A percentile compares a stretch with the other conserved stretches of the same genome.
Conservation (phyloP, 2,797 vertebrate genomes). For the Brachymystax lenok region DNA sequence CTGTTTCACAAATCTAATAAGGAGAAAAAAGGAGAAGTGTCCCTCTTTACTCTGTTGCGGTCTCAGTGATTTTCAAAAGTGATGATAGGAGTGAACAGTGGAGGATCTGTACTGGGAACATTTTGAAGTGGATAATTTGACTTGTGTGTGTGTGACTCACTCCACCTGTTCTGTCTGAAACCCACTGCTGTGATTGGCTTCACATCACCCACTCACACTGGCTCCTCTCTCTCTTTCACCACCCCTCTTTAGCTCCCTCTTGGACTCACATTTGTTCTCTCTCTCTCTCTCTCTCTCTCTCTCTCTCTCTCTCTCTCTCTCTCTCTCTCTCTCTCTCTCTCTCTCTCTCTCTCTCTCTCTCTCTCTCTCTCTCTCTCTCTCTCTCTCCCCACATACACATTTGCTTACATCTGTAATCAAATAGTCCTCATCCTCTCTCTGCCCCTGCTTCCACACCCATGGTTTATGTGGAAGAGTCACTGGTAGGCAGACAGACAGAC, state of each 20-base stretch:
- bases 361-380: too few species aligned
- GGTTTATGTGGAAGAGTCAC: conserved; percentile 37
- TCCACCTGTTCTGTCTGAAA: conserved; percentile 54
- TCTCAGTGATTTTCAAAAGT: neutral
- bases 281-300: too few species aligned
- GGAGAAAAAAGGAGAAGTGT: conserved; percentile 11
- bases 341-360: too few species aligned
- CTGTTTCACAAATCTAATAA: conserved; percentile 68
- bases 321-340: too few species aligned
- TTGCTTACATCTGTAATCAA: neutral
- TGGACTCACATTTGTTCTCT: too few species aligned
- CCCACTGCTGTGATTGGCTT: conserved; percentile 43
- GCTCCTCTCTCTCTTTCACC: conserved; percentile 27
- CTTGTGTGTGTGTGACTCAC: conserved; percentile 2
- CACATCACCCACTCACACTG: conserved; percentile 44
- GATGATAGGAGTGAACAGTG: neutral
- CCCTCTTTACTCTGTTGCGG: neutral
- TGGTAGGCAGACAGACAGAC: conserved; percentile 14
- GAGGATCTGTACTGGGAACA: neutral
- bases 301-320: too few species aligned
- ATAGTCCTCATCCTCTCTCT: conserved; percentile 6
- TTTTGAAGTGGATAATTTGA: neutral
- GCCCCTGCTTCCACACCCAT: conserved; percentile 25
- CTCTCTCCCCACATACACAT: too few species aligned
- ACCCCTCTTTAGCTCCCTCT: neutral